Evolutionary conservation across 2,797 vertebrate species (phyloP).

Genomic region (Galaxias olidus): DNA sequence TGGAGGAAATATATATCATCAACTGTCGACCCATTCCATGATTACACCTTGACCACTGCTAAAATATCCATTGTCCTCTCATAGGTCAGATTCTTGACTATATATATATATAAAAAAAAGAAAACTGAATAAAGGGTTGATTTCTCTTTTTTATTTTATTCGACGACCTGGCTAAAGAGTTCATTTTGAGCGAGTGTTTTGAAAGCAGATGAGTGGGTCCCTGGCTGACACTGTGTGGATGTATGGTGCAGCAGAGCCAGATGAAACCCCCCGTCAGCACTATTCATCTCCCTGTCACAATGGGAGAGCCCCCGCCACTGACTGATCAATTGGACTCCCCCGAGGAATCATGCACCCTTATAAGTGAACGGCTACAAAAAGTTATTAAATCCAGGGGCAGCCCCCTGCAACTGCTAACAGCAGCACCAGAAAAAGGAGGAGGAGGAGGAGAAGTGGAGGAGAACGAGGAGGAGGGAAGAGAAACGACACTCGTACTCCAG

Average conservation of each 20-base stretch:
- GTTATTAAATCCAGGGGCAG: slow-evolving; percentile 71
- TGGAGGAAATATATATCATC: too few relatives aligned
- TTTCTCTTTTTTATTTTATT: too few relatives aligned
- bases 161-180: too few relatives aligned
- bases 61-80: too few relatives aligned
- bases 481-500: slow-evolving; percentile 18
- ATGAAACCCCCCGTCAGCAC: slow-evolving; percentile 64
- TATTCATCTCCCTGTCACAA: slow-evolving; percentile 70
- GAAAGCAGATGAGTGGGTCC: slow-evolving; percentile 60
- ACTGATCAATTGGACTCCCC: slow-evolving; percentile 73
- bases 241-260: slow-evolving; percentile 54
- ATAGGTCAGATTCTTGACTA: too few relatives aligned
- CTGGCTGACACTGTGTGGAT: slow-evolving; percentile 42
- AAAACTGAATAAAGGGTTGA: too few relatives aligned
- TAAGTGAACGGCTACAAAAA: slow-evolving; percentile 70
- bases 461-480: slow-evolving; percentile 25
- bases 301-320: slow-evolving; percentile 55
- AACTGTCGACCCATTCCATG: too few relatives aligned
- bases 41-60: too few relatives aligned
- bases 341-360: slow-evolving; percentile 66
- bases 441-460: background rate
- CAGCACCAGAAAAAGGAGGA: too few relatives aligned
- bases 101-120: too few relatives aligned
- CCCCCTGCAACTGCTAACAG: too few relatives aligned
- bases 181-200: background rate